Conservation (phyloP, 1,140 invertebrate species). For the Calephelis nemesis region DNA sequence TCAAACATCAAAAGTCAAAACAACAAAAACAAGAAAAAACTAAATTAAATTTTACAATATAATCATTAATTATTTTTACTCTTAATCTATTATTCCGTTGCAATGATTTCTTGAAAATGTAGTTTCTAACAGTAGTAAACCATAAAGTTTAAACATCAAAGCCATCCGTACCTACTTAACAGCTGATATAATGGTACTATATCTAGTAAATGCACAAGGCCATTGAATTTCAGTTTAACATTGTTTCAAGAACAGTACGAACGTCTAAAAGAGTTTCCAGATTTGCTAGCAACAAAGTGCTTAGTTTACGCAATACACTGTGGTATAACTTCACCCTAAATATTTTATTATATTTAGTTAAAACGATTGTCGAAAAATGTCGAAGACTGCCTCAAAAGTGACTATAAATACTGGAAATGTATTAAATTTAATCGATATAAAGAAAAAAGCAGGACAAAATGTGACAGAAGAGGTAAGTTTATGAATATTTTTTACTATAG, state of each 20-base stretch:
- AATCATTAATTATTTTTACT: too few relatives aligned
- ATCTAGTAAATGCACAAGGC: slow-evolving; percentile 35
- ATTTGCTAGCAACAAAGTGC: not conserved
- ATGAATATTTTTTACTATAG: slow-evolving; percentile 3
- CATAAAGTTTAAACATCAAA: too few relatives aligned
- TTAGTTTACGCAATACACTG: slow-evolving; percentile 23
- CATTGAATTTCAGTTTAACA: slow-evolving; percentile 45
- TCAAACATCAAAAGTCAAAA: too few relatives aligned
- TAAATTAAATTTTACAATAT: too few relatives aligned
- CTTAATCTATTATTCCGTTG: too few relatives aligned
- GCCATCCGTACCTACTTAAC: not conserved
- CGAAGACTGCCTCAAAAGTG: slow-evolving; percentile 71
- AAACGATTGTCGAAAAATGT: slow-evolving; percentile 40
- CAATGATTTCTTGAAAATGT: too few relatives aligned
- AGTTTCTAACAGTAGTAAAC: too few relatives aligned
- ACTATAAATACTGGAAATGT: slow-evolving; percentile 93
- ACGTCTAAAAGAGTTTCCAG: slow-evolving; percentile 5
- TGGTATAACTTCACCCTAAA: slow-evolving; percentile 21
- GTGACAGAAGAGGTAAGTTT: slow-evolving; percentile 88
- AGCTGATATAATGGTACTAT: slow-evolving; percentile 1
- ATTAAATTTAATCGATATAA: slow-evolving; percentile 88
- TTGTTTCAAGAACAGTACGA: slow-evolving; percentile 29
- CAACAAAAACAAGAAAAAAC: too few relatives aligned
- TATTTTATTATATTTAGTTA: not conserved
- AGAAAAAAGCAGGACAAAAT: slow-evolving; percentile 89